A percentile compares a stretch with the other conserved stretches of the same genome.
Conservation (phyloP, 2,888 invertebrate species). For the Drosophila kambysellisi region DNA sequence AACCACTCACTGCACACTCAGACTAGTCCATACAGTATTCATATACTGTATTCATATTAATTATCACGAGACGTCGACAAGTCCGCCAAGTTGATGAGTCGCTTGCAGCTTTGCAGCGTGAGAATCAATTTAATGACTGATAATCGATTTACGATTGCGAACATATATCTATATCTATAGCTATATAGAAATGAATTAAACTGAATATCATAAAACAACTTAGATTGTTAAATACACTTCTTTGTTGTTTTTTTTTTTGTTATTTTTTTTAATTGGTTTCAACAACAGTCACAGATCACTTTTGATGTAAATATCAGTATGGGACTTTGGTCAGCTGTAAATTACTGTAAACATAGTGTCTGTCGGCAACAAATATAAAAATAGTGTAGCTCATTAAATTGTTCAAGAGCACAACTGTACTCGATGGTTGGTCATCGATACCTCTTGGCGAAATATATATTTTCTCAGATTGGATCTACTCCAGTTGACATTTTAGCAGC, state of each 20-base stretch:
- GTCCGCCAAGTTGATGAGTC: conserved; percentile 7
- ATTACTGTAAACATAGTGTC: not conserved
- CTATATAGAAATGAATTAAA: not conserved
- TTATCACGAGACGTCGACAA: conserved; percentile 29
- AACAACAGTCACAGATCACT: not conserved
- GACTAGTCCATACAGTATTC: conserved; percentile 6
- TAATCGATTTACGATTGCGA: conserved; percentile 4
- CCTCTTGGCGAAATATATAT: not conserved
- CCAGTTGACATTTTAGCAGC: not conserved
- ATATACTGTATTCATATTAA: conserved; percentile 34
- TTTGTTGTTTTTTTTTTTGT: not conserved
- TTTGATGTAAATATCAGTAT: not conserved
- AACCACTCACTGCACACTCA: conserved; percentile 32
- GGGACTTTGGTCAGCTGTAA: not conserved
- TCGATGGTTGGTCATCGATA: not conserved
- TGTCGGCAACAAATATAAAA: not conserved
- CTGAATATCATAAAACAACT: not conserved
- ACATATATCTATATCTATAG: not conserved
- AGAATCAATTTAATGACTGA: conserved; percentile 15
- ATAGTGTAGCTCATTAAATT: not conserved
- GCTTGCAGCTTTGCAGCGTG: conserved; percentile 8
- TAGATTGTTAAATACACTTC: not conserved
- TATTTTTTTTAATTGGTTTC: not conserved
- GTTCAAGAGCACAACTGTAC: not conserved
- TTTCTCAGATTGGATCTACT: not conserved